Percentiles rank a stretch among this genome's conserved stretches.
Evolutionary conservation across 2,888 invertebrate species (phyloP).

Genomic region (Dinocampus coccinellae): DNA sequence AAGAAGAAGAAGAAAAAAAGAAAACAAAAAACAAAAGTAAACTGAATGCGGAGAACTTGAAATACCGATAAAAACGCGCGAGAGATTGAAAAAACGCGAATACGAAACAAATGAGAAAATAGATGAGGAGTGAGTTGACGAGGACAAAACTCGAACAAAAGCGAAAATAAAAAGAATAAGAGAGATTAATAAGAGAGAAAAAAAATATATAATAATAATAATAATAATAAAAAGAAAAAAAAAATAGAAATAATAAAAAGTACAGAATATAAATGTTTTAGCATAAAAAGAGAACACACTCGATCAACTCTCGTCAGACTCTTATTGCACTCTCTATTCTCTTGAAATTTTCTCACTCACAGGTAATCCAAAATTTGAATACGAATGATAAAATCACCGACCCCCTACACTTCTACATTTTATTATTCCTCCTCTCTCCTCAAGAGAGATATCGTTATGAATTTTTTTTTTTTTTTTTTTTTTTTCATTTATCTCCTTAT

Average conservation of each 20-base stretch:
- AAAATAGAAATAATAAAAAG: too few relatives aligned
- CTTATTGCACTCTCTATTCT: conserved; percentile 3
- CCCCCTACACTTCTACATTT: too few relatives aligned
- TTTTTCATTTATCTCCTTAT: background rate
- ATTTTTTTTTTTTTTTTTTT: too few relatives aligned
- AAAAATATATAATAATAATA: too few relatives aligned
- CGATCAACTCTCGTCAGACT: background rate
- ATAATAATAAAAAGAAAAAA: too few relatives aligned
- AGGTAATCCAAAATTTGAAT: conserved; percentile 21
- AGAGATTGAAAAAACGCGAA: background rate
- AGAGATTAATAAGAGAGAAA: background rate
- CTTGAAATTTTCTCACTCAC: conserved; percentile 1
- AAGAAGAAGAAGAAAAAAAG: too few relatives aligned
- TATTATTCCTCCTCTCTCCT: too few relatives aligned
- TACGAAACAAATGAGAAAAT: background rate
- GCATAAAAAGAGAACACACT: background rate
- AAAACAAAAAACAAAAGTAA: background rate
- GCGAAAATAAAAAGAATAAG: background rate
- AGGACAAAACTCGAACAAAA: conserved; percentile 16
- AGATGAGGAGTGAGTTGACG: background rate
- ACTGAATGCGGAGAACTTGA: conserved; percentile 12
- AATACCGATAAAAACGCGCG: conserved; percentile 23
- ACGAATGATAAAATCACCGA: conserved; percentile 2
- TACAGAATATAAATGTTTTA: background rate
- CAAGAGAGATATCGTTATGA: conserved; percentile 14